A percentile compares a stretch with the other conserved stretches of the same genome.
These are phyloP conservation scores for Argyresthia albistria DNA, from an alignment of 2,888 invertebrate species.

Conservation along the genomic window DNA sequence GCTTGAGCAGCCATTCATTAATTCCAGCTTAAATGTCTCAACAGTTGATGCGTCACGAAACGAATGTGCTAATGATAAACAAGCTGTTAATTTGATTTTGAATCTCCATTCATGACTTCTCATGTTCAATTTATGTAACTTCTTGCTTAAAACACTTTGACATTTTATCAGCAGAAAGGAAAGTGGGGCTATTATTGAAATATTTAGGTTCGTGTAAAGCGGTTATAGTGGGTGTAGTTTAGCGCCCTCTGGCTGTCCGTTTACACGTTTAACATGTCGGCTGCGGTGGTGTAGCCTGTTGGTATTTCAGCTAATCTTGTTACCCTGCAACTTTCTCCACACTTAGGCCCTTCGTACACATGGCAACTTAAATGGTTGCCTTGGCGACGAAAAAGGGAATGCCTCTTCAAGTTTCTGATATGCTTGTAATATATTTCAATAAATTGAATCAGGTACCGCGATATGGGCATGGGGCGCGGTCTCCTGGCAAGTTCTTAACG, in stretches of 20 bases:
- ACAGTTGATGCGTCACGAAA: too few species aligned
- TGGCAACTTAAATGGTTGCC: too few species aligned
- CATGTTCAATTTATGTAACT: too few species aligned
- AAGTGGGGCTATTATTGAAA: slow-evolving; percentile 1
- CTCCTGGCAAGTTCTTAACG: too few species aligned
- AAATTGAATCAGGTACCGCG: too few species aligned
- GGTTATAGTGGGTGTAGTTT: neutral
- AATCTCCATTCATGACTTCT: too few species aligned
- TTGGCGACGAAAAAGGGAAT: too few species aligned
- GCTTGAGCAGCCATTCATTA: too few species aligned
- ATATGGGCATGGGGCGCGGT: too few species aligned
- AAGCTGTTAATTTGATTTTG: too few species aligned
- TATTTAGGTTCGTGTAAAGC: slow-evolving; percentile 1
- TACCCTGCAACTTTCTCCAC: slow-evolving; percentile 13
- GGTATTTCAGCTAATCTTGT: slow-evolving; percentile 51
- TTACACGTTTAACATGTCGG: slow-evolving; percentile 21
- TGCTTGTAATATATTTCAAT: neutral
- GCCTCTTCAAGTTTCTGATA: slow-evolving; percentile 33
- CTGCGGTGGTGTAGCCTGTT: slow-evolving; percentile 30
- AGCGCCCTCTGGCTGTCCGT: slow-evolving; percentile 11
- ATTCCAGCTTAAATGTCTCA: too few species aligned
- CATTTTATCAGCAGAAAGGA: slow-evolving; percentile 1
- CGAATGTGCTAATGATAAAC: too few species aligned
- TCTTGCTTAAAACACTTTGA: neutral
- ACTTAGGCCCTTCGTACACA: neutral